Evolutionary conservation across 2,888 invertebrate genomes (phyloP), one percentile per base, ranked within the genome.

Genomic region (Agapetus fuscipes): DNA sequence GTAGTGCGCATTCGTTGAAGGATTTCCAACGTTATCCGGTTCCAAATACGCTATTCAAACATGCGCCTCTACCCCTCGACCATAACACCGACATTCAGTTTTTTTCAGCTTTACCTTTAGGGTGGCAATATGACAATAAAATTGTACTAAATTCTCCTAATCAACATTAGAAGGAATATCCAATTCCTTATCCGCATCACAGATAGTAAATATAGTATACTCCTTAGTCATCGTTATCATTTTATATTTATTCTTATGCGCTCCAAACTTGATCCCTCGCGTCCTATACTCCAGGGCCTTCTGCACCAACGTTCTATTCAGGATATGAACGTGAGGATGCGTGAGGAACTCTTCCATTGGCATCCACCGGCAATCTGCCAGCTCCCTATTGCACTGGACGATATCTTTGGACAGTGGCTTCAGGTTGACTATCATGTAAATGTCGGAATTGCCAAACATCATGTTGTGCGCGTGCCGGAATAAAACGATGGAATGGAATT

Each of bases 361-460:
- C 83, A 91, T 88, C 93, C 93, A 94, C 51, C 72, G 61, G 46
- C 82, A 81, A 26, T 77, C 79, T 9, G 72, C 73, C 16, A 94
- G 83, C 71, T 94, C 94, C 41, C 75, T 66, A 5, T 79, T 74
- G 50, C 85, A 85, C 54, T 77, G 80, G 16, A 57, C 64, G 27
- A 90, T 80, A 2, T 73, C 69, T 2, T 63, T 59, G 12, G 75
- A 73, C 2, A 66, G 55, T 1, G 91, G 84, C 52, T 66, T 74
- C 37, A 94, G 64, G 45, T 76, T 72, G 3, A 87, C 78, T 2
- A 93, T 76, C 38, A 84, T 69, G 60, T 94, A 94, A 39, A 93
- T 75, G 58, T 94, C 94, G 0, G 90, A 89, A 59, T 89, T 89
- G 1, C 74, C 80, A 59, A 84, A 90, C 56, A 76, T 76, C 38